phyloP scores from a whole-genome alignment of 2,113 vertebrate species.

The Nothoprocta perdicaria region DNA sequence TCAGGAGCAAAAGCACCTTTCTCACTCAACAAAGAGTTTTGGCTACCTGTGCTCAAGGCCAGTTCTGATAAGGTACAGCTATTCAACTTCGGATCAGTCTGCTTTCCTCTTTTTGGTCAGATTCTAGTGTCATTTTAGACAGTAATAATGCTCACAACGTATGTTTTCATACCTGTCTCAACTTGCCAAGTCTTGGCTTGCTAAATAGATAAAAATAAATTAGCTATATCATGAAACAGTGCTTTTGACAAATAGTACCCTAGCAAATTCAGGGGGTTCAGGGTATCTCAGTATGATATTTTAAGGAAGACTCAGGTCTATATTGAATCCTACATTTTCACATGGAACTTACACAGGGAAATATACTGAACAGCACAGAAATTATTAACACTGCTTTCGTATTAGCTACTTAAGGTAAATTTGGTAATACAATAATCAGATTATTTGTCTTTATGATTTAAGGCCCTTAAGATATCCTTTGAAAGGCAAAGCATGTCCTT shows the following conservation, averaged over 20 bases:
- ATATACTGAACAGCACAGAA: neutral
- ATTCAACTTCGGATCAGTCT: no score
- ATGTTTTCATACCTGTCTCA: neutral
- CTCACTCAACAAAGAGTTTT: neutral
- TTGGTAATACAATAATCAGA: neutral
- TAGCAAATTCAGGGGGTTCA: neutral
- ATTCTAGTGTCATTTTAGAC: neutral
- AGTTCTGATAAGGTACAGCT: neutral
- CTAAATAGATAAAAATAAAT: neutral
- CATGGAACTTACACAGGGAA: neutral
- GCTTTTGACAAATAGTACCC: neutral
- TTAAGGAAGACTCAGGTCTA: neutral
- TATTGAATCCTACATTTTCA: neutral
- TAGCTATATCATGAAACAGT: neutral
- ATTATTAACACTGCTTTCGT: neutral
- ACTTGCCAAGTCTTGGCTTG: neutral
- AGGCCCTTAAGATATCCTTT: neutral
- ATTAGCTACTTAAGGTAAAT: neutral
- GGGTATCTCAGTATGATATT: neutral
- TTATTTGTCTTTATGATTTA: neutral
- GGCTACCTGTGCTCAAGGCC: neutral
- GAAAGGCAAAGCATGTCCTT: neutral
- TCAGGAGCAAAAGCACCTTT: accelerated
- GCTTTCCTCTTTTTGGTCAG: neutral
- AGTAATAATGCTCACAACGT: neutral